Conservation (phyloP, 2,888 invertebrate genomes). For the Cyrtodaria siliqua region DNA sequence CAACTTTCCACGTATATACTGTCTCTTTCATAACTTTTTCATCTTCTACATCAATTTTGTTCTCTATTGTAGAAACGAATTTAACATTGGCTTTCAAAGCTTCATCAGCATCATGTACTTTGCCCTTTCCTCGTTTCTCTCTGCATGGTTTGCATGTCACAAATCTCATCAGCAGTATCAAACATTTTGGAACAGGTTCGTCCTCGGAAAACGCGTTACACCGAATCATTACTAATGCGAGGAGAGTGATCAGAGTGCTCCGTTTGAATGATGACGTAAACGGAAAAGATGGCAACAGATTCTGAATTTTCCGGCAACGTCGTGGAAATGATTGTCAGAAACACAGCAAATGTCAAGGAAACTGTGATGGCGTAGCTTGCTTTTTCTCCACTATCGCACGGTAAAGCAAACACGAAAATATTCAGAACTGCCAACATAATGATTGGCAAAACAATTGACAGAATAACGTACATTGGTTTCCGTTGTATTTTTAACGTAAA, state of each 20-base stretch:
- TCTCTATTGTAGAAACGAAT: too few relatives aligned
- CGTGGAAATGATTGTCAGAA: conserved; percentile 44
- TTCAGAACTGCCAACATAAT: conserved; percentile 42
- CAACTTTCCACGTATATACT: background rate
- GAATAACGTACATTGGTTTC: conserved; percentile 40
- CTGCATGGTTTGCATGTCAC: background rate
- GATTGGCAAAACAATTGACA: conserved; percentile 44
- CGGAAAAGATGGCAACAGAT: conserved; percentile 27
- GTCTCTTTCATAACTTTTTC: background rate
- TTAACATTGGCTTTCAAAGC: background rate
- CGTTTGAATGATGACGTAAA: conserved; percentile 49
- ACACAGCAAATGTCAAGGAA: conserved; percentile 53
- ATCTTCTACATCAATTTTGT: background rate
- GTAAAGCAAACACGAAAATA: conserved; percentile 45
- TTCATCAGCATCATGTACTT: background rate
- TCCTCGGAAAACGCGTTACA: background rate
- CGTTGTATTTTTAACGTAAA: conserved; percentile 41
- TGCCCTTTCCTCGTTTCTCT: background rate
- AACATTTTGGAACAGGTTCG: background rate
- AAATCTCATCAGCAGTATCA: background rate
- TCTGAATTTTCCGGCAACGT: conserved; percentile 50
- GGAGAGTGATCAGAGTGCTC: conserved; percentile 27
- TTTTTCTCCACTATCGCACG: conserved; percentile 50
- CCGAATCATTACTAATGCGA: conserved; percentile 36
- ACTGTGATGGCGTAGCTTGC: conserved; percentile 52